These are phyloP conservation scores for Lanistes nyassanus DNA, from an alignment of 1,140 invertebrate genomes.

Conservation along the genomic window DNA sequence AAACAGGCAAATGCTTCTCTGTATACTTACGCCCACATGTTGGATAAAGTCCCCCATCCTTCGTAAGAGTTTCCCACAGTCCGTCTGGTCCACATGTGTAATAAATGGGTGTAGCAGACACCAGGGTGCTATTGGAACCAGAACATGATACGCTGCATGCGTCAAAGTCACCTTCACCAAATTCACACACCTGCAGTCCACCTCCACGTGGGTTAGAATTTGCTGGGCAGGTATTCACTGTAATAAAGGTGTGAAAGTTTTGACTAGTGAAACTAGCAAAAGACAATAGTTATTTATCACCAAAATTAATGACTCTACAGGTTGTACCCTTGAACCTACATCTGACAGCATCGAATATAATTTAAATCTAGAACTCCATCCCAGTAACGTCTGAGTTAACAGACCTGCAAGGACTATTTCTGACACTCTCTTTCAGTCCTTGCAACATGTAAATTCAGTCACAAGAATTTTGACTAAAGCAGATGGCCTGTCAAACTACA, in stretches of 20 bases:
- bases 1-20: neutral
- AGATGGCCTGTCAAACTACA: no score
- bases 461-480: no score
- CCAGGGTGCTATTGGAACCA: conserved; percentile 19
- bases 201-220: conserved; percentile 29
- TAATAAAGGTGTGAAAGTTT: conserved; percentile 19
- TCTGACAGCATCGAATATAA: no score
- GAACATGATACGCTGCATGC: conserved; percentile 34
- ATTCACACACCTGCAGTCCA: conserved; percentile 35
- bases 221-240: conserved; percentile 37
- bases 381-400: no score
- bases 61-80: conserved; percentile 32
- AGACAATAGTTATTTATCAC: no score
- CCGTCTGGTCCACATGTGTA: conserved; percentile 57
- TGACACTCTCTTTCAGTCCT: no score
- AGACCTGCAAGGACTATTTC: no score
- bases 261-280: no score
- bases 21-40: conserved; percentile 52
- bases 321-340: no score
- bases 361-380: no score
- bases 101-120: conserved; percentile 33
- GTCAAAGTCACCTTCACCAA: conserved; percentile 14
- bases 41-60: conserved; percentile 40
- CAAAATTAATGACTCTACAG: no score
- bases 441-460: no score